These are phyloP conservation scores for Silvanus unidentatus DNA, from an alignment of 2,888 invertebrate genomes.

Conservation along the genomic window DNA sequence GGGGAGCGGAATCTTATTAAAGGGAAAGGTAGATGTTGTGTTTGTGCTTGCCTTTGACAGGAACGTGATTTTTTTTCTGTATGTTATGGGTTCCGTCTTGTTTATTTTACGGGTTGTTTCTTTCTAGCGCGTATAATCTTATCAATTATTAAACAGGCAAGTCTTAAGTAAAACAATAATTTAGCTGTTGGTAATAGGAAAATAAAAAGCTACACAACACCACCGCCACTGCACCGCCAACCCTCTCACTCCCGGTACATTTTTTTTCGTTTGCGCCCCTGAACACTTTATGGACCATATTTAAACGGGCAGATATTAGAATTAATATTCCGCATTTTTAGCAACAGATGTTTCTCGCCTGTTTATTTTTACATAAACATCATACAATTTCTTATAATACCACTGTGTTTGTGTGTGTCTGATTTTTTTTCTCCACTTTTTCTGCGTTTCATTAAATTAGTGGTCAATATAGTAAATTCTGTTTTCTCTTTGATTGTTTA, in stretches of 20 bases:
- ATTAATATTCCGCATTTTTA: conserved; percentile 42
- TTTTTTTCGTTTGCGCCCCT: conserved; percentile 5
- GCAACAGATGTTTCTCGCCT: conserved; percentile 39
- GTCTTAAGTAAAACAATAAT: conserved; percentile 46
- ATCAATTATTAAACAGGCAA: conserved; percentile 46
- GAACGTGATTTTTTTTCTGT: background rate
- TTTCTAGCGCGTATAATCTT: conserved; percentile 35
- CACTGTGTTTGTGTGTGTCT: no score
- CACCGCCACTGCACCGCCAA: conserved; percentile 12
- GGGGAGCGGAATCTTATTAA: no score
- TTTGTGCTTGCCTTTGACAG: no score
- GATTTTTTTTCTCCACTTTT: no score
- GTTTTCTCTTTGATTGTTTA: no score
- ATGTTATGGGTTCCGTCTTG: conserved; percentile 1
- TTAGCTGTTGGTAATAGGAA: conserved; percentile 43
- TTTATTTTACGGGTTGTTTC: conserved; percentile 19
- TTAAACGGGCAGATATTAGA: conserved; percentile 35
- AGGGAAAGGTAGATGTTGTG: no score
- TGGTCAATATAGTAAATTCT: no score
- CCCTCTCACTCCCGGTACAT: no score
- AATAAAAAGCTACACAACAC: conserved; percentile 38
- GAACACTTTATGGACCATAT: conserved; percentile 33
- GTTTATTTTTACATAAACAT: conserved; percentile 31
- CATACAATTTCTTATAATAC: background rate
- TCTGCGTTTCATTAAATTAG: no score